Evolutionary conservation across 2,113 vertebrate genomes (phyloP).

Genomic region (Forbesichthys agassizii): DNA sequence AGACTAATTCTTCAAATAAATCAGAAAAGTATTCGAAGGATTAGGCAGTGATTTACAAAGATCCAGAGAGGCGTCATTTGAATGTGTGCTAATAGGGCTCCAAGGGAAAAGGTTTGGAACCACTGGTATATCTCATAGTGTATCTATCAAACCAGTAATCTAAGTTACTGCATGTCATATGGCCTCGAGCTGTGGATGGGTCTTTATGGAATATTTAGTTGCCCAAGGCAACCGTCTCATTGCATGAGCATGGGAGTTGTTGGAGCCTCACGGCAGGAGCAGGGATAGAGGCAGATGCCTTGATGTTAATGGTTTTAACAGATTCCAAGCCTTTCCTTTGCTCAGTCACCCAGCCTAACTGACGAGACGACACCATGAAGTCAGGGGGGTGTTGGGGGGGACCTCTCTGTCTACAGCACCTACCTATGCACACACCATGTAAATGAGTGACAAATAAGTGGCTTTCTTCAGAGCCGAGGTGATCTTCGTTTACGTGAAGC

Average conservation of each 20-base stretch:
- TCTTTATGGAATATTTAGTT: slow-evolving; percentile 53
- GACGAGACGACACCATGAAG: slow-evolving; percentile 56
- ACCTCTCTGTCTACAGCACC: no score
- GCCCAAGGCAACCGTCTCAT: slow-evolving; percentile 24
- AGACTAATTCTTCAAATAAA: no score
- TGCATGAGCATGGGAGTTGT: slow-evolving; percentile 9
- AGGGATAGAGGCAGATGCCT: slow-evolving; percentile 36
- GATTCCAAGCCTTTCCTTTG: slow-evolving; percentile 57
- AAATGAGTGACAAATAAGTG: no score
- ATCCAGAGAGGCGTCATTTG: no score
- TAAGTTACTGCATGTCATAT: slow-evolving; percentile 50
- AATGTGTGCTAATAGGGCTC: no score
- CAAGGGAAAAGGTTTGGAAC: no score
- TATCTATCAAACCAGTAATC: slow-evolving; percentile 21
- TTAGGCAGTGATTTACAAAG: no score
- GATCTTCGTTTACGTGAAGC: no score
- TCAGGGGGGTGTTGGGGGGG: neutral
- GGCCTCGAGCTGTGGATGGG: slow-evolving; percentile 51
- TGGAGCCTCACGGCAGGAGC: slow-evolving; percentile 35
- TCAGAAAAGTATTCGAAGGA: no score
- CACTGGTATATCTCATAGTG: no score
- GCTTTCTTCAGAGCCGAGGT: no score
- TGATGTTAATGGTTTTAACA: slow-evolving; percentile 68
- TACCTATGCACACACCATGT: no score
- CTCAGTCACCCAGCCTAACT: slow-evolving; percentile 38